Evolutionary conservation across 2,797 vertebrate genomes (phyloP).

Genomic region (Manis pentadactyla): DNA sequence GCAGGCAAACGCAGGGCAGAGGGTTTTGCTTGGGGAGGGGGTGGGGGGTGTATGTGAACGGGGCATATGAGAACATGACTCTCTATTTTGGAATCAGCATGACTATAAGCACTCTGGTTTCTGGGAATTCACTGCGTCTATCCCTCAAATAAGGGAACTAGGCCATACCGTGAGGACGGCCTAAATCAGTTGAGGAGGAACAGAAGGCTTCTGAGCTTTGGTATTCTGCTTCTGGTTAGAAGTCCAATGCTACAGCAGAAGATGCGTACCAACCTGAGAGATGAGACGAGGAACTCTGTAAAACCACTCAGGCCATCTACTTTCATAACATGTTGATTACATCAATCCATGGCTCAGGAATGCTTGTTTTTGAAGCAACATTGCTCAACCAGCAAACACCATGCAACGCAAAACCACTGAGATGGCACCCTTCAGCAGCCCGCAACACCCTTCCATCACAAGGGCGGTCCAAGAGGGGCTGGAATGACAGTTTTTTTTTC

Average conservation of each 20-base stretch:
- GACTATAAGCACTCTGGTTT: neutral
- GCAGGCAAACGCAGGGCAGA: neutral
- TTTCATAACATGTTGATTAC: neutral
- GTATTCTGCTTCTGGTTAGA: neutral
- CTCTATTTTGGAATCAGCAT: neutral
- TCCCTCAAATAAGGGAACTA: neutral
- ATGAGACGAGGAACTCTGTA: neutral
- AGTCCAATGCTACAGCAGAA: neutral
- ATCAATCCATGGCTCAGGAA: neutral
- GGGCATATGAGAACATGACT: neutral
- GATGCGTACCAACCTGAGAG: neutral
- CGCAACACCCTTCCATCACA: fast-evolving
- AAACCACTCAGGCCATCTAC: neutral
- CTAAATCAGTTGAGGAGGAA: neutral
- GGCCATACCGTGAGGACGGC: neutral
- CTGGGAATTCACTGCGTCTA: neutral
- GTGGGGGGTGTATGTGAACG: fast-evolving
- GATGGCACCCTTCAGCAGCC: fast-evolving
- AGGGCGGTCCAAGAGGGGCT: neutral
- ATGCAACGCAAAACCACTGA: fast-evolving
- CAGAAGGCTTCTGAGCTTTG: neutral
- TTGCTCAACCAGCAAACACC: neutral
- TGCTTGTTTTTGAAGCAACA: neutral
- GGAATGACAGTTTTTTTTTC: neutral
- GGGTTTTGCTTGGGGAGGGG: neutral